A percentile compares a stretch with the other conserved stretches of the same genome.
Evolutionary conservation across 2,797 vertebrate genomes (phyloP).

Genomic region (Aotus griseimembra): DNA sequence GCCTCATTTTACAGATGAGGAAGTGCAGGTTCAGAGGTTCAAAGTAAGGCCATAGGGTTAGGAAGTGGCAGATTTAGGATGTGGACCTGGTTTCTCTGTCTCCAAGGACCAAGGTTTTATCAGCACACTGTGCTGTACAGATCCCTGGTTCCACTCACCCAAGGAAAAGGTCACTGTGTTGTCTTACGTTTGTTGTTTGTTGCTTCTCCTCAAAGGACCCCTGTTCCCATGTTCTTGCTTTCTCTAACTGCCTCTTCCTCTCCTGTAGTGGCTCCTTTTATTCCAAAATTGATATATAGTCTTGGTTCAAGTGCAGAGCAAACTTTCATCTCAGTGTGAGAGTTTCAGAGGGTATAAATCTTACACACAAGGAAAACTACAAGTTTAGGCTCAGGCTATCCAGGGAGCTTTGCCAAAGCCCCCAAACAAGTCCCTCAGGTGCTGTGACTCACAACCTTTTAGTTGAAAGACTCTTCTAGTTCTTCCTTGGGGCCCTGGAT

Average conservation of each 20-base stretch:
- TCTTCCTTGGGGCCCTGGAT: not conserved
- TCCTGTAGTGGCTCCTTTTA: not conserved
- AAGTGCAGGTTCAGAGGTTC: not conserved
- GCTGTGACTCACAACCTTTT: not conserved
- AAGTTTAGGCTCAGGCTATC: not conserved
- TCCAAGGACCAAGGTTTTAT: not conserved
- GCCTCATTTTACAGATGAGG: not conserved
- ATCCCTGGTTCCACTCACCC: not conserved
- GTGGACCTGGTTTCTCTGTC: not conserved
- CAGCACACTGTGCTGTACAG: not conserved
- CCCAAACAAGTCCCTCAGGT: not conserved
- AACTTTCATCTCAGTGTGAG: not conserved
- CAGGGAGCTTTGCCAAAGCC: not conserved
- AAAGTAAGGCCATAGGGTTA: not conserved
- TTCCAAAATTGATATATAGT: not conserved
- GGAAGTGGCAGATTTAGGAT: not conserved
- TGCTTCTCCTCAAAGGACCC: not conserved
- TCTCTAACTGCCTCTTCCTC: not conserved
- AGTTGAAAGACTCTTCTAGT: not conserved
- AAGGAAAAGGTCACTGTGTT: not conserved
- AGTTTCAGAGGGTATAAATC: not conserved
- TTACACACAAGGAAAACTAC: not conserved
- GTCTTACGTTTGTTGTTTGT: not conserved
- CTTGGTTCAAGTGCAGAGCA: not conserved
- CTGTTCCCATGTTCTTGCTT: not conserved